Evolutionary conservation across 2,888 invertebrate species (phyloP).

Genomic region (Scrobipalpa costella): DNA sequence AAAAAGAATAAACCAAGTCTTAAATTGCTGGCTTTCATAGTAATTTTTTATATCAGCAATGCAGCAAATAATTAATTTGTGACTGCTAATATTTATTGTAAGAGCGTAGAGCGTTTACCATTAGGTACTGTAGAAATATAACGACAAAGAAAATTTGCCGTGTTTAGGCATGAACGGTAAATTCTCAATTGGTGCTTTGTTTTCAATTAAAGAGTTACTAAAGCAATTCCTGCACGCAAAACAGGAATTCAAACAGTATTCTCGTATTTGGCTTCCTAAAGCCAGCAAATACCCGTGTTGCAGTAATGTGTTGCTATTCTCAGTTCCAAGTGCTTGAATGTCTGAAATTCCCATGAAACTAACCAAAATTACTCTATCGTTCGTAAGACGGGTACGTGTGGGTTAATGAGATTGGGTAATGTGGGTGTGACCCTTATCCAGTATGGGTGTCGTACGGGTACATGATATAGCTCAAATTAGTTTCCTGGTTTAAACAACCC

Average conservation of each 20-base stretch:
- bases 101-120: too few relatives aligned
- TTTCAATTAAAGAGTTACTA: background rate
- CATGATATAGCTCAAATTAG: background rate
- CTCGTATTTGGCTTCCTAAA: constrained; percentile 12
- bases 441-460: background rate
- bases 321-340: constrained; percentile 11
- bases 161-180: too few relatives aligned
- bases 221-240: background rate
- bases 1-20: too few relatives aligned
- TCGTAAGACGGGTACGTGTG: constrained; percentile 8
- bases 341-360: constrained; percentile 17
- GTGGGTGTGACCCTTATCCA: background rate
- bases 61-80: too few relatives aligned
- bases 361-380: constrained; percentile 19
- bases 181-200: background rate
- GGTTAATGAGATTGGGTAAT: constrained; percentile 19
- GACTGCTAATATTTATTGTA: too few relatives aligned
- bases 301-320: constrained; percentile 16
- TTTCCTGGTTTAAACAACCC: background rate
- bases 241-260: background rate
- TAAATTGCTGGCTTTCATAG: too few relatives aligned
- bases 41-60: too few relatives aligned
- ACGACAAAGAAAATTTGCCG: too few relatives aligned
- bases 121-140: too few relatives aligned
- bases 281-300: constrained; percentile 13